A percentile compares a stretch with the other conserved stretches of the same genome.
Conservation (phyloP, 2,888 invertebrate species). For the Tipula confusa region DNA sequence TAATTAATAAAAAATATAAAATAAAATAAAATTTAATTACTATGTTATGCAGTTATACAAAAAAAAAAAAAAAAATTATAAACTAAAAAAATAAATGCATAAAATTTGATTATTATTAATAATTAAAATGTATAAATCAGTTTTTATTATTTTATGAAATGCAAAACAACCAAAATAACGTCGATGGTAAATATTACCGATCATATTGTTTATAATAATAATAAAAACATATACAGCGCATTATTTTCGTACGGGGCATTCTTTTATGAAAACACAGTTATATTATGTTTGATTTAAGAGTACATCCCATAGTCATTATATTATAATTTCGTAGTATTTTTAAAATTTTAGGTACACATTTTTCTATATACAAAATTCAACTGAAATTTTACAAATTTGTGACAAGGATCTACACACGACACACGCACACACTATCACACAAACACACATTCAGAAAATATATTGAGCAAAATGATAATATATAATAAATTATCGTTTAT, state of each 20-base stretch:
- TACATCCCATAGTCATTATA: no score
- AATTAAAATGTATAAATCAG: neutral
- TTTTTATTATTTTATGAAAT: neutral
- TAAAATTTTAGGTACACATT: neutral
- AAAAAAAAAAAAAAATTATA: neutral
- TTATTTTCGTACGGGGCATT: no score
- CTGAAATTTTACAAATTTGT: neutral
- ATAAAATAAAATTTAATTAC: neutral
- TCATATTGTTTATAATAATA: neutral
- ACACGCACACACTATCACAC: neutral
- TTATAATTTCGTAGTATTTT: neutral
- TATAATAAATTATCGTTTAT: neutral
- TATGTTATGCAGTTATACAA: neutral
- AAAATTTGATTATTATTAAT: neutral
- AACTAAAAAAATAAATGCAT: slow-evolving; percentile 15
- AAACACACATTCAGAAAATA: neutral
- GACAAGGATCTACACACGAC: neutral
- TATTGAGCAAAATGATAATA: slow-evolving; percentile 6
- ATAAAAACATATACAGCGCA: no score
- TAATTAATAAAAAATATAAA: neutral
- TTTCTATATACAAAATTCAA: neutral
- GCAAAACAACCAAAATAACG: neutral
- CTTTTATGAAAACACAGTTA: no score
- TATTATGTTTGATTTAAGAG: no score
- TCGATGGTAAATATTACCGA: neutral